phyloP scores from a whole-genome alignment of 2,113 vertebrate species.

The Mormoops blainvillei region DNA sequence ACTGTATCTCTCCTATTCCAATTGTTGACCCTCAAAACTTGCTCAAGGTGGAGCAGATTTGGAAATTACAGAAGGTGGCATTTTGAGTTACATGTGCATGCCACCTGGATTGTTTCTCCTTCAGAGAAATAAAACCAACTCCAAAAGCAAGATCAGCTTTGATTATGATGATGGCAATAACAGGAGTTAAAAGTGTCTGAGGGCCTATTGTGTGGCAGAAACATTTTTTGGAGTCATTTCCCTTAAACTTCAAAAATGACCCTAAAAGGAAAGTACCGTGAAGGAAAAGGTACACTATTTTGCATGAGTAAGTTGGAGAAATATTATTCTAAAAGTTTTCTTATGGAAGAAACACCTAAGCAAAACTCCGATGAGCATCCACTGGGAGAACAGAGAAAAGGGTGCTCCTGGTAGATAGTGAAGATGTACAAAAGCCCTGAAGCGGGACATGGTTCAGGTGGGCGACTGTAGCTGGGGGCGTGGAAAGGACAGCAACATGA shows the following conservation, averaged over 20 bases:
- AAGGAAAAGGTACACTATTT: not conserved
- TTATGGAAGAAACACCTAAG: not conserved
- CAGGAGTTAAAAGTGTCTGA: not conserved
- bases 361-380: not conserved
- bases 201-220: not conserved
- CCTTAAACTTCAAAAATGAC: not conserved
- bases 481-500: not conserved
- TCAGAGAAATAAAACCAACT: not conserved
- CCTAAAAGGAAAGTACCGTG: not conserved
- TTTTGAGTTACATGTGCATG: not conserved
- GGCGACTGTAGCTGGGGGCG: not conserved
- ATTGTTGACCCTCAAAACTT: not conserved
- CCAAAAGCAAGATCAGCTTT: conserved; percentile 10
- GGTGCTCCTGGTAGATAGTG: not conserved
- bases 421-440: not conserved
- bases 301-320: not conserved
- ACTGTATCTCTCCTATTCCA: not conserved
- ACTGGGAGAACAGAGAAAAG: not conserved
- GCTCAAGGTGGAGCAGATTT: not conserved
- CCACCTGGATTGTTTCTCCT: not conserved
- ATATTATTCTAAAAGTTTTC: not conserved
- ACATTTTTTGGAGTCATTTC: not conserved
- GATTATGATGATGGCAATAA: not conserved
- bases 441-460: not conserved
- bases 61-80: not conserved